These are phyloP conservation scores for Trichoplax adhaerens DNA, from an alignment of 37 sponge, comb jelly and placozoan genomes.

Conservation along the genomic window DNA sequence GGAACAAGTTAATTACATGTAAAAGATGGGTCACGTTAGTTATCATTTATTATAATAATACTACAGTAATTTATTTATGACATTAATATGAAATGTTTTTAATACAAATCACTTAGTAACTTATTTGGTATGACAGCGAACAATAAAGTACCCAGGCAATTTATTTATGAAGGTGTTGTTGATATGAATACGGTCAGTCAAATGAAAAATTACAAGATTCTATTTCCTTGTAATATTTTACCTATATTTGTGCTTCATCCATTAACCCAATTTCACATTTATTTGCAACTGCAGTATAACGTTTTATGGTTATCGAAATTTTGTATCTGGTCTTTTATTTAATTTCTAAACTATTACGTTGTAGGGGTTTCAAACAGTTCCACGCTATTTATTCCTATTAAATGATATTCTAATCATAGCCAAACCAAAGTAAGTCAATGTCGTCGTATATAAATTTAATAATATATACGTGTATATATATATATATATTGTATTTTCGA, in stretches of 20 bases:
- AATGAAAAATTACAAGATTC: neutral
- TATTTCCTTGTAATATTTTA: neutral
- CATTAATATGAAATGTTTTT: no score
- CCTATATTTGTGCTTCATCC: constrained; percentile 4
- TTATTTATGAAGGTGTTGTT: no score
- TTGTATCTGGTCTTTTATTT: neutral
- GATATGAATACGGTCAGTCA: no score
- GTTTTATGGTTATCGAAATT: constrained; percentile 14
- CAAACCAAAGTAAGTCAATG: constrained; percentile 29
- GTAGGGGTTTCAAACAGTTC: constrained; percentile 18
- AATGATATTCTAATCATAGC: constrained; percentile 42
- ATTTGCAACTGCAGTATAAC: constrained; percentile 33
- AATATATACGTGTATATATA: neutral
- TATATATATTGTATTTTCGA: no score
- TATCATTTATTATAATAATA: no score
- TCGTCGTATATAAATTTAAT: neutral
- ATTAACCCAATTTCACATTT: constrained; percentile 31
- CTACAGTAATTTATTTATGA: no score
- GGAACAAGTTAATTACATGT: no score
- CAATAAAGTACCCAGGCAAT: no score
- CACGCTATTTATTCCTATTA: constrained; percentile 41
- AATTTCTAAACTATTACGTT: neutral
- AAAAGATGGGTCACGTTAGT: no score
- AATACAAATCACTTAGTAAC: no score
- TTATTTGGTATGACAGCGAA: no score